Evolutionary conservation across 2,888 invertebrate genomes (phyloP).

Genomic region (Nephrotoma flavescens): DNA sequence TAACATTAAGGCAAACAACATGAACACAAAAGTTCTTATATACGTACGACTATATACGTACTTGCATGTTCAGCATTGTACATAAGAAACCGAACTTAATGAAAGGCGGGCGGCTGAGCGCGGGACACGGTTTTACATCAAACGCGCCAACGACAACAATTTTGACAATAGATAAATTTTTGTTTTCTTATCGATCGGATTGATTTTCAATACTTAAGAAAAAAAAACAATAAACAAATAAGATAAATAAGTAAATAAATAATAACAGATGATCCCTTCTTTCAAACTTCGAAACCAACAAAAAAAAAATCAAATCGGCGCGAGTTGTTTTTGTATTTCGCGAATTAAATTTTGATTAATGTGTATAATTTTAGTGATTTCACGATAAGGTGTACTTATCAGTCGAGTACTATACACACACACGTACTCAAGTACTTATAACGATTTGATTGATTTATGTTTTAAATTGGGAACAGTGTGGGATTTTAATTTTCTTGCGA

Average conservation of each 20-base stretch:
- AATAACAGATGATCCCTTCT: background rate
- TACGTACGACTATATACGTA: background rate
- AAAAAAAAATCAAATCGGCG: background rate
- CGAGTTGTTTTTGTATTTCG: background rate
- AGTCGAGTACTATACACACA: background rate
- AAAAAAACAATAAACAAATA: background rate
- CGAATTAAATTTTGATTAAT: background rate
- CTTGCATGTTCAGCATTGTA: background rate
- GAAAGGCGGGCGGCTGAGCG: background rate
- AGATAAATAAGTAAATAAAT: background rate
- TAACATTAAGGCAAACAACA: background rate
- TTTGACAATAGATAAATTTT: background rate
- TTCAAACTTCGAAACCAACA: background rate
- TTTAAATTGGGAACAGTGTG: background rate
- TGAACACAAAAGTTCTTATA: background rate
- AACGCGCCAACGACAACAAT: background rate
- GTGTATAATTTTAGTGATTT: background rate
- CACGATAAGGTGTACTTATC: background rate
- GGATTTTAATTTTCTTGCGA: background rate
- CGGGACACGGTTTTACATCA: background rate
- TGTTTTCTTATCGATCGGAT: background rate
- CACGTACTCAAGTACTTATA: background rate
- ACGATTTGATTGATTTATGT: background rate
- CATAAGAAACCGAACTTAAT: background rate
- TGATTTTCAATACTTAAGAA: background rate